Evolutionary conservation across 2,888 invertebrate species (phyloP), one percentile per base, ranked within the genome.

Genomic region (Alviniconcha strummeri): DNA sequence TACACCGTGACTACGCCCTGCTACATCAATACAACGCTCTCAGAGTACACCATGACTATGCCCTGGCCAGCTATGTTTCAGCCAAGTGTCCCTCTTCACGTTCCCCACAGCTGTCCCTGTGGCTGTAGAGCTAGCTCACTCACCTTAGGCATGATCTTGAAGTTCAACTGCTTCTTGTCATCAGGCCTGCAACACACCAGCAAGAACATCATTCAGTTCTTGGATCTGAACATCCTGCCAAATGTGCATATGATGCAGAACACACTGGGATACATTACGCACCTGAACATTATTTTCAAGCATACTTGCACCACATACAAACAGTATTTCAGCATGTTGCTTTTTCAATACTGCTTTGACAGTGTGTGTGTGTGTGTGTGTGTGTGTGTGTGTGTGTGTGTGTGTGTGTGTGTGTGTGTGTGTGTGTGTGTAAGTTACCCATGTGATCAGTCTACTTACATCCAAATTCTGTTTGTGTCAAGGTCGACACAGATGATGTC

Each of bases 401-500:
- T n/a, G 36, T 36, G 36, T 36, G 36, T 36, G 36, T 36, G 36
- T 36, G 36, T 36, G n/a, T n/a, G n/a, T n/a, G n/a, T n/a, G 36
- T 36, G 36, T 36, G 36, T 36, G 36, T 36, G 36, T 36, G 36
- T 36, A 36, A 36, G 0, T 36, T 36, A 36, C 36, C 36, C 36
- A 36, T 36, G 36, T 36, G 36, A 36, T 36, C 36, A 36, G 36
- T 36, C 36, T 76, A 91, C 93, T 91, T 88, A 92, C 92, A 93
- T 90, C 86, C 97, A 98, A 86, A 99, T 98, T 90, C 97, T 98
- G 93, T 98, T 98, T 0, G 99, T 99, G 93, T 99, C 99, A 92
- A 99, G 95, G 95, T 99, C 99, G 80, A 99, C 97, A 94, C 99
- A 99, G 80, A 97, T 98, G 11, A 99, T 99, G 94, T 99, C 99